Evolutionary conservation across 2,888 invertebrate genomes (phyloP).

Genomic region (Sinotaia quadrata): DNA sequence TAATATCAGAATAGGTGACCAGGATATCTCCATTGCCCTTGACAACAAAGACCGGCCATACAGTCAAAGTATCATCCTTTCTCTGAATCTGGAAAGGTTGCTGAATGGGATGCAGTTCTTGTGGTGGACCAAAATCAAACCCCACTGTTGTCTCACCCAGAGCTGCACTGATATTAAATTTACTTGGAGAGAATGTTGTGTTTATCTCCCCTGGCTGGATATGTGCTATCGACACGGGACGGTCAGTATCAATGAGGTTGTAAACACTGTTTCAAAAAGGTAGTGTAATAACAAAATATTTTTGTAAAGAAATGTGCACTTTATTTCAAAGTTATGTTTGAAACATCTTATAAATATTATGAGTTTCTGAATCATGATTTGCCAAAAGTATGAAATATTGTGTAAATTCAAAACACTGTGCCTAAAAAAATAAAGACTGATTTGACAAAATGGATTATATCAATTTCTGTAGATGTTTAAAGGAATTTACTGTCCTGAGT

Average conservation of each 20-base stretch:
- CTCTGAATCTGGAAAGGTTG: constrained; percentile 22
- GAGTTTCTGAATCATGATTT: no score
- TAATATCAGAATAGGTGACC: constrained; percentile 45
- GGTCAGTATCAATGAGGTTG: constrained; percentile 64
- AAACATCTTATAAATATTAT: no score
- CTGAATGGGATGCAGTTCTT: constrained; percentile 45
- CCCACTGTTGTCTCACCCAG: constrained; percentile 90
- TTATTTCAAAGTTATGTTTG: no score
- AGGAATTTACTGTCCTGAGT: no score
- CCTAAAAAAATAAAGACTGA: no score
- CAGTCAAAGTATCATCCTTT: constrained; percentile 33
- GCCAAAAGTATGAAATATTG: no score
- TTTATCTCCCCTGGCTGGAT: constrained; percentile 44
- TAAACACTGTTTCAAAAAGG: constrained; percentile 71
- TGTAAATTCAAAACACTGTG: no score
- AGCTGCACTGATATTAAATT: constrained; percentile 73
- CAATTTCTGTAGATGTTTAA: no score
- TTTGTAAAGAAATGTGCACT: no score
- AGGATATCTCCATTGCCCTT: constrained; percentile 87
- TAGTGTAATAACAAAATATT: no score
- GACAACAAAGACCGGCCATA: constrained; percentile 85
- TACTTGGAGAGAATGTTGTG: constrained; percentile 45
- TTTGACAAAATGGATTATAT: no score
- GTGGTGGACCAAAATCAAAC: constrained; percentile 84
- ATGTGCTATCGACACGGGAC: constrained; percentile 55